phyloP scores from a whole-genome alignment of 2,113 vertebrate genomes.

The Leuciscus idus region DNA sequence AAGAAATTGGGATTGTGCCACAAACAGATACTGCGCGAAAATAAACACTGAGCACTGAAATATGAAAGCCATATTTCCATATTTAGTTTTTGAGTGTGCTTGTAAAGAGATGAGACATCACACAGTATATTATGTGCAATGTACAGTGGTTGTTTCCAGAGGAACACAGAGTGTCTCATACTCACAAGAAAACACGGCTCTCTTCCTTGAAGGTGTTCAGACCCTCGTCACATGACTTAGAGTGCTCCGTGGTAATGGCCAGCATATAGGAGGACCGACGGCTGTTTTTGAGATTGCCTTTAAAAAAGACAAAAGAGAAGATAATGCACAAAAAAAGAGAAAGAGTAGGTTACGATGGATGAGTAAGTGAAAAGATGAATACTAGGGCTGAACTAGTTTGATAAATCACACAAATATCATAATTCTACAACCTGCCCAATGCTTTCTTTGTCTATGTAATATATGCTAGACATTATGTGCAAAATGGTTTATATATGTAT shows the following conservation, averaged over 20 bases:
- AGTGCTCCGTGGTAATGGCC: conserved; percentile 93
- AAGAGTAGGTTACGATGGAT: background rate
- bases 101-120: background rate
- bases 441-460: background rate
- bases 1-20: background rate
- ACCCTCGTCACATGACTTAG: conserved; percentile 95
- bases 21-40: background rate
- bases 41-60: conserved; percentile 5
- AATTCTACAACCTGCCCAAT: background rate
- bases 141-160: background rate
- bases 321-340: conserved; percentile 1
- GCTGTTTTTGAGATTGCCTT: conserved; percentile 87
- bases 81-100: background rate
- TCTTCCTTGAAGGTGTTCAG: conserved; percentile 92
- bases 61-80: background rate
- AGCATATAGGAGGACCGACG: conserved; percentile 93
- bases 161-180: conserved; percentile 7
- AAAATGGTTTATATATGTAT: no score
- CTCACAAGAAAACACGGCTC: conserved; percentile 79
- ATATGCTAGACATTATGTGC: no score
- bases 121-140: background rate
- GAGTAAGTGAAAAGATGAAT: background rate
- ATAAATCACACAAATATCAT: background rate
- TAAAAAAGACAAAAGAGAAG: conserved; percentile 19
- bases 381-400: background rate